Percentiles rank a stretch among this genome's conserved stretches.
Conservation (phyloP, 2,797 vertebrate genomes). For the Danio kyathit region DNA sequence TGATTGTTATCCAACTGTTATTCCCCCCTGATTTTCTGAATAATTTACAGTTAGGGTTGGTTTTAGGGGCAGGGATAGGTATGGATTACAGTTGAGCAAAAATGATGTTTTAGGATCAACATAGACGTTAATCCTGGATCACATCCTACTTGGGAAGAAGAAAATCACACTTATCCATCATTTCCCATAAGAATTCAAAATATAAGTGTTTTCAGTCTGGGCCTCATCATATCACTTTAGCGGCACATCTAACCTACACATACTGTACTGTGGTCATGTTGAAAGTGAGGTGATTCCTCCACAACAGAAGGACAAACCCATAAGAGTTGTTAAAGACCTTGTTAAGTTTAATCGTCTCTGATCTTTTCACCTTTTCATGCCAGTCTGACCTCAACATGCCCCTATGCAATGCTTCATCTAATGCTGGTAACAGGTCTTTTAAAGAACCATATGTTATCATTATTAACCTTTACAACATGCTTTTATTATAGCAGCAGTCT, state of each 20-base stretch:
- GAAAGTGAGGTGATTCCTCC: constrained; percentile 10
- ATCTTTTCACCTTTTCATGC: constrained; percentile 36
- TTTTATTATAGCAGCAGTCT: not conserved
- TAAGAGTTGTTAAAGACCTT: constrained; percentile 30
- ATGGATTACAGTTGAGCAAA: too few species aligned
- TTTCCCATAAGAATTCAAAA: not conserved
- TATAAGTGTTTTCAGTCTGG: not conserved
- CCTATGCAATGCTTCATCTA: not conserved
- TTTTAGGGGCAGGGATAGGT: too few species aligned
- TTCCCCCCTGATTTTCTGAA: too few species aligned
- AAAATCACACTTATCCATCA: too few species aligned
- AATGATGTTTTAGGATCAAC: too few species aligned
- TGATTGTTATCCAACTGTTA: too few species aligned
- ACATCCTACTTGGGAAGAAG: too few species aligned
- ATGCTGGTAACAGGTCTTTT: constrained; percentile 19
- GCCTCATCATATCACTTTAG: not conserved
- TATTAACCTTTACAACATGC: not conserved
- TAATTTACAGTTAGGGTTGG: too few species aligned
- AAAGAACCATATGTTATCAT: constrained; percentile 2
- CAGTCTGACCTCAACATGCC: constrained; percentile 44
- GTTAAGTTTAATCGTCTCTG: constrained; percentile 52
- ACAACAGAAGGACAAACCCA: not conserved
- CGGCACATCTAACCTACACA: not conserved
- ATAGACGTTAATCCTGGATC: too few species aligned
- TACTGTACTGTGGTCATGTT: not conserved